Evolutionary conservation across 92 coral and sea anemone species (phyloP).

Genomic region (Galaxea fascicularis): DNA sequence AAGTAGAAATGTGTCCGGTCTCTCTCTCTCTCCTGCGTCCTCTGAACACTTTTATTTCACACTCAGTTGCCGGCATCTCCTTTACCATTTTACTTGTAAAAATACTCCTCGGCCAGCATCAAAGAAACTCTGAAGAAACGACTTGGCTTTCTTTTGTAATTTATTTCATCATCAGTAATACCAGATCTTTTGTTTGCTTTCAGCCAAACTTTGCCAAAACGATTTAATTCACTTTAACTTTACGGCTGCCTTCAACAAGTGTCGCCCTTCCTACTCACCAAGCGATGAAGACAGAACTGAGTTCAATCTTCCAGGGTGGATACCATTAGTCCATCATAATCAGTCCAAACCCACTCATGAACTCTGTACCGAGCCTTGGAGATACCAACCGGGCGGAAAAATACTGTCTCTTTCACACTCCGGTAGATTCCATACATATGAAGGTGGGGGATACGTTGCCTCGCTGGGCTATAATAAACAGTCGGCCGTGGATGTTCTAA

Average conservation of each 20-base stretch:
- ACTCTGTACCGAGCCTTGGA: constrained; percentile 81
- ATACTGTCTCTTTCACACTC: constrained; percentile 57
- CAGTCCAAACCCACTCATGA: constrained; percentile 17
- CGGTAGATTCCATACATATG: constrained; percentile 51
- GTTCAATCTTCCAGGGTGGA: constrained; percentile 73
- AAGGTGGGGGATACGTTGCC: constrained; percentile 88
- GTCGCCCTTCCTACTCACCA: constrained; percentile 60
- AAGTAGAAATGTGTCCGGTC: no score
- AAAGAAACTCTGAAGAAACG: no score
- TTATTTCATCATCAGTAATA: no score
- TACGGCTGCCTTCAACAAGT: constrained; percentile 23
- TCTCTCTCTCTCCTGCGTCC: no score
- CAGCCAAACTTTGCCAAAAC: neutral
- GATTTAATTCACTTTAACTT: neutral
- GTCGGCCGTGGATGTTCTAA: constrained; percentile 63
- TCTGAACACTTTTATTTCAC: no score
- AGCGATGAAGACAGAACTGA: constrained; percentile 62
- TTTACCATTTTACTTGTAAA: no score
- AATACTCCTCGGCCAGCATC: no score
- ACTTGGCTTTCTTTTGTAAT: no score
- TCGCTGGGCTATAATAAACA: constrained; percentile 75
- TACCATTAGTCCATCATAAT: constrained; percentile 37
- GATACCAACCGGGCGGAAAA: constrained; percentile 53
- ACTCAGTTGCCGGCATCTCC: no score
- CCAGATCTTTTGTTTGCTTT: no score